These are phyloP conservation scores for Heteromurus nitidus DNA, from an alignment of 2,888 invertebrate genomes.

Conservation along the genomic window DNA sequence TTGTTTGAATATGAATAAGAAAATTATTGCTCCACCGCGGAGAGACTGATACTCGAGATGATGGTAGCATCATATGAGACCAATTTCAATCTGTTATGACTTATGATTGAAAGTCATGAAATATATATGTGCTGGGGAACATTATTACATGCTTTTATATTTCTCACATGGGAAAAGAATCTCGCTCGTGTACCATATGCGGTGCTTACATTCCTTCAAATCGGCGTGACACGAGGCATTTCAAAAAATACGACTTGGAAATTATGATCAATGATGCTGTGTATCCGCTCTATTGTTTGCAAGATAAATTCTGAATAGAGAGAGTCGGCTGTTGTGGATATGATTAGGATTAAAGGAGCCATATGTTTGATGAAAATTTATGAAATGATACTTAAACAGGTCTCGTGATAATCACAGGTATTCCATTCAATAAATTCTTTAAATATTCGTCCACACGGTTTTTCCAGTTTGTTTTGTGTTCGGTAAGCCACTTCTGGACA, in stretches of 20 bases:
- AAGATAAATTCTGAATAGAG: background rate
- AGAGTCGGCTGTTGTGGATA: slow-evolving; percentile 10
- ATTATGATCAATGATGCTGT: slow-evolving; percentile 63
- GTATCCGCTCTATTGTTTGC: slow-evolving; percentile 52
- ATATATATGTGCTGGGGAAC: background rate
- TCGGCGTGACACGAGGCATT: slow-evolving; percentile 56
- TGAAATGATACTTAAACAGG: slow-evolving; percentile 12
- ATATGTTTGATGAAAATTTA: slow-evolving; percentile 56
- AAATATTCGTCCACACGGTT: no score
- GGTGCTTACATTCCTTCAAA: slow-evolving; percentile 46
- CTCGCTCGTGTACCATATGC: slow-evolving; percentile 62
- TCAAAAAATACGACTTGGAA: slow-evolving; percentile 33
- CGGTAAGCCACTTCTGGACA: no score
- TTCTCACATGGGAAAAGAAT: background rate
- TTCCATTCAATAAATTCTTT: no score
- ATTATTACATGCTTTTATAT: background rate
- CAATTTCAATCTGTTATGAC: slow-evolving; percentile 6
- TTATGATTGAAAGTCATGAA: slow-evolving; percentile 49
- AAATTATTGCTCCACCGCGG: background rate
- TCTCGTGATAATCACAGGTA: no score
- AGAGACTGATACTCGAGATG: slow-evolving; percentile 9
- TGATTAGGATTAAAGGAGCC: background rate
- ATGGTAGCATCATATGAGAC: slow-evolving; percentile 22
- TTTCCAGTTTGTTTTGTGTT: no score
- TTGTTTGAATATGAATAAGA: slow-evolving; percentile 11